Percentiles rank a stretch among this genome's conserved stretches.
These are phyloP conservation scores for Pemphigus obesinymphae DNA, from an alignment of 1,140 invertebrate genomes.

Conservation along the genomic window DNA sequence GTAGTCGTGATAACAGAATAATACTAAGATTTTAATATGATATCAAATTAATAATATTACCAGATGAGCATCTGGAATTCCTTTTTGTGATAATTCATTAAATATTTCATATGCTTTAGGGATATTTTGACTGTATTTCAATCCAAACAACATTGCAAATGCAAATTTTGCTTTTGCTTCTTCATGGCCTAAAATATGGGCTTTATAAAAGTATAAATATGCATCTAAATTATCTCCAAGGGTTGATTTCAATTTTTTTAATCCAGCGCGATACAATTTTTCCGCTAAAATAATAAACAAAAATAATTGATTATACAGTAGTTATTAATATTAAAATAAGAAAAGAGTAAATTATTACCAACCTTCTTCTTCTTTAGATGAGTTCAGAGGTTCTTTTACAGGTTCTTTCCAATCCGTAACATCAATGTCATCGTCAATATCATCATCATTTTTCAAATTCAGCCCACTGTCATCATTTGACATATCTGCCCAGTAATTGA, in stretches of 20 bases:
- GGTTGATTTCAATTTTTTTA: constrained; percentile 62
- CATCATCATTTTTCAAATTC: constrained; percentile 17
- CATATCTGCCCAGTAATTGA: constrained; percentile 24
- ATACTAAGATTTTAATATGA: too few species aligned
- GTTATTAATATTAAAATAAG: not conserved
- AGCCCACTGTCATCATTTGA: not conserved
- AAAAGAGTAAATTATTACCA: not conserved
- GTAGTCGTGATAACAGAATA: too few species aligned
- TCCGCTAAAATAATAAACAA: too few species aligned
- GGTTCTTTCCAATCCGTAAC: constrained; percentile 13
- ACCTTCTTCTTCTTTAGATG: constrained; percentile 6
- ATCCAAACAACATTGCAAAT: constrained; percentile 81
- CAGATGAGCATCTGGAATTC: constrained; percentile 83
- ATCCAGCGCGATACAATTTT: constrained; percentile 62
- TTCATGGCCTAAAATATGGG: constrained; percentile 72
- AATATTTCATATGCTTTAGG: constrained; percentile 71
- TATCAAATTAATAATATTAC: constrained; percentile 53
- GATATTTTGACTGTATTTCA: constrained; percentile 68
- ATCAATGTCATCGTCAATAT: constrained; percentile 18
- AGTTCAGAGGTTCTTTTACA: not conserved
- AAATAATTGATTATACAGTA: not conserved
- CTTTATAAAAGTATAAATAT: constrained; percentile 63
- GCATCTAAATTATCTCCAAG: constrained; percentile 62
- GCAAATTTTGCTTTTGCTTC: constrained; percentile 77
- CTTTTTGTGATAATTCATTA: constrained; percentile 67